These are phyloP conservation scores for Notospermus geniculatus DNA, from an alignment of 1,140 invertebrate species.

Conservation along the genomic window DNA sequence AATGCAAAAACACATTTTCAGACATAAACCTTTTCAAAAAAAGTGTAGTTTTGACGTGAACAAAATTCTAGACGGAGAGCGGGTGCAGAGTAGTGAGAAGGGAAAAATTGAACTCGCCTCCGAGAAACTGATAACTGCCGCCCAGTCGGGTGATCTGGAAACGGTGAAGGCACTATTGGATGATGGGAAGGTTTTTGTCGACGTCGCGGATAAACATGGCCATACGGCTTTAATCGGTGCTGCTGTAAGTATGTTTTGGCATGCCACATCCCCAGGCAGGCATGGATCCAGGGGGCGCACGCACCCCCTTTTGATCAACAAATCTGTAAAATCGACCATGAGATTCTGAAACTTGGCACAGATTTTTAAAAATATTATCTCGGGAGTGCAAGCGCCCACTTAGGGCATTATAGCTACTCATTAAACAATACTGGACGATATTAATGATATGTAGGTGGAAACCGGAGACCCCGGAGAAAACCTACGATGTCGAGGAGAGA, in stretches of 20 bases:
- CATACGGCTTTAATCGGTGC: constrained; percentile 48
- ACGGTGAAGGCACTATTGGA: constrained; percentile 40
- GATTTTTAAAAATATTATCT: too few species aligned
- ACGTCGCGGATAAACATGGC: constrained; percentile 48
- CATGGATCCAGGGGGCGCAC: too few species aligned
- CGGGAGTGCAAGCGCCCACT: too few species aligned
- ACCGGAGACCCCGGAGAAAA: too few species aligned
- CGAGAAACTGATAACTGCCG: constrained; percentile 39
- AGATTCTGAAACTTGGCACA: too few species aligned
- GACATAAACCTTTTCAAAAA: constrained; percentile 27
- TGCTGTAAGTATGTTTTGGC: constrained; percentile 38
- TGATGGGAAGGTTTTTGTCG: constrained; percentile 41
- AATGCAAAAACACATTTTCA: constrained; percentile 44
- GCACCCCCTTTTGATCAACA: too few species aligned
- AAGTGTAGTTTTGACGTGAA: constrained; percentile 38
- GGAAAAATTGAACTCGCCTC: constrained; percentile 45
- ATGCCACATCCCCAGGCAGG: too few species aligned
- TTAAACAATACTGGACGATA: too few species aligned
- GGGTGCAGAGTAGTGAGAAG: constrained; percentile 31
- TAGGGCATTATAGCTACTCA: too few species aligned
- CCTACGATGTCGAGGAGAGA: too few species aligned
- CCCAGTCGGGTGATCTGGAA: constrained; percentile 35
- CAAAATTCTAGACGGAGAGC: constrained; percentile 37
- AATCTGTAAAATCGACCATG: too few species aligned
- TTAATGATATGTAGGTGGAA: too few species aligned